Percentiles rank a stretch among this genome's conserved stretches.
Conservation (phyloP, 2,797 vertebrate genomes). For the Pogoniulus pusillus region DNA sequence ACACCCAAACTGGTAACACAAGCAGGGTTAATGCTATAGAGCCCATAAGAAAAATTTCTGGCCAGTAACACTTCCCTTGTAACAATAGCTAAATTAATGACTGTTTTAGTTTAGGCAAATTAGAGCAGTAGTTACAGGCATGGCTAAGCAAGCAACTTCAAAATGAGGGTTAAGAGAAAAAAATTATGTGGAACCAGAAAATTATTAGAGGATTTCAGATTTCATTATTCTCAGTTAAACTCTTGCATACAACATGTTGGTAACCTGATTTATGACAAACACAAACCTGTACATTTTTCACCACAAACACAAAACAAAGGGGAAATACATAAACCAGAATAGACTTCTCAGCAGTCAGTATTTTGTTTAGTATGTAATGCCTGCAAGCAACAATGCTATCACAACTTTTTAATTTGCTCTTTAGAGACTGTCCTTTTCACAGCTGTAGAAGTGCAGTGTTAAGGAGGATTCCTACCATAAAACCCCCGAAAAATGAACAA, state of each 20-base stretch:
- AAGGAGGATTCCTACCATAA: background rate
- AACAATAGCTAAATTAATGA: background rate
- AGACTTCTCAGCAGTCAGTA: background rate
- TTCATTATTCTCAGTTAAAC: background rate
- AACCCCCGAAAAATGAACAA: background rate
- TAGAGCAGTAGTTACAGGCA: background rate
- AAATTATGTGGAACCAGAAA: background rate
- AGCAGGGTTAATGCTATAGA: background rate
- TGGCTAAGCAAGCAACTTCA: background rate
- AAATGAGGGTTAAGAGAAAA: background rate
- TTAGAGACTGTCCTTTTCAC: background rate
- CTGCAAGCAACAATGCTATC: background rate
- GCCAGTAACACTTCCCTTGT: background rate
- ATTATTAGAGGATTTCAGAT: background rate
- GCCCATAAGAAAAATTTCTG: background rate
- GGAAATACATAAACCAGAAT: background rate
- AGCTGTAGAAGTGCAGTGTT: background rate
- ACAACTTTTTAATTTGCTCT: background rate
- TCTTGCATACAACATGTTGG: background rate
- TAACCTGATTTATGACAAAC: background rate
- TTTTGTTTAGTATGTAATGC: background rate
- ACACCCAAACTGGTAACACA: background rate
- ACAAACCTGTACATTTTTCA: background rate
- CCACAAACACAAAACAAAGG: background rate
- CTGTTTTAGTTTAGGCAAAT: background rate